phyloP scores from a whole-genome alignment of 2,888 invertebrate genomes.

The Quadroppia sp. region DNA sequence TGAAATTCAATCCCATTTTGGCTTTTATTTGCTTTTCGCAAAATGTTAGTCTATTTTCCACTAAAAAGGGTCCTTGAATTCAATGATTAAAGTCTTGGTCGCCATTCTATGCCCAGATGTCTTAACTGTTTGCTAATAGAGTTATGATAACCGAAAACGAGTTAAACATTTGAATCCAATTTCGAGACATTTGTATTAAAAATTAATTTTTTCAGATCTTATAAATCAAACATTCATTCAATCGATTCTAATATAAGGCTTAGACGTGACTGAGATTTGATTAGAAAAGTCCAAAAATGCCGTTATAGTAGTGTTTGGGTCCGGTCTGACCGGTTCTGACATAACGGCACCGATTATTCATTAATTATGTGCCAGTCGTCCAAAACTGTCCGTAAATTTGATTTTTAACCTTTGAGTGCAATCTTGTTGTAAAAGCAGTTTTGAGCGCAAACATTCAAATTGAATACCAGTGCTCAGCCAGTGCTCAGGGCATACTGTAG shows the following conservation, averaged over 20 bases:
- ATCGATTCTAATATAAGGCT: not conserved
- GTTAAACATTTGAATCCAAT: not conserved
- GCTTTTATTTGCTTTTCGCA: constrained; percentile 16
- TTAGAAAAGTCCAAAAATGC: no score
- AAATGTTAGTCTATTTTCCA: not conserved
- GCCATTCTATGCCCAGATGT: not conserved
- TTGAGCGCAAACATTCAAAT: constrained; percentile 7
- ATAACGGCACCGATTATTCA: constrained; percentile 22
- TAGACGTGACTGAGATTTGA: not conserved
- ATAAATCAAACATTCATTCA: not conserved
- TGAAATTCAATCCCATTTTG: constrained; percentile 13
- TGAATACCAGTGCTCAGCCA: not conserved
- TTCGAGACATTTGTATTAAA: not conserved
- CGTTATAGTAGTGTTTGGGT: not conserved
- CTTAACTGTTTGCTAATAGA: not conserved
- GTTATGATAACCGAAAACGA: no score
- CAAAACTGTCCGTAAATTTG: constrained; percentile 23
- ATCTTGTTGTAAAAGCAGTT: constrained; percentile 1
- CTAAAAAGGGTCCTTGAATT: not conserved
- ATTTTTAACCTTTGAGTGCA: constrained; percentile 21
- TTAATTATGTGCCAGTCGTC: constrained; percentile 18
- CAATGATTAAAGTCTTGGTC: not conserved
- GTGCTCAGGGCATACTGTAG: constrained; percentile 15
- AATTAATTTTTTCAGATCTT: not conserved
- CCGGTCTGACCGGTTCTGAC: constrained; percentile 20